These are phyloP conservation scores for Nannoperca australis DNA, from an alignment of 2,797 vertebrate genomes.

Conservation along the genomic window DNA sequence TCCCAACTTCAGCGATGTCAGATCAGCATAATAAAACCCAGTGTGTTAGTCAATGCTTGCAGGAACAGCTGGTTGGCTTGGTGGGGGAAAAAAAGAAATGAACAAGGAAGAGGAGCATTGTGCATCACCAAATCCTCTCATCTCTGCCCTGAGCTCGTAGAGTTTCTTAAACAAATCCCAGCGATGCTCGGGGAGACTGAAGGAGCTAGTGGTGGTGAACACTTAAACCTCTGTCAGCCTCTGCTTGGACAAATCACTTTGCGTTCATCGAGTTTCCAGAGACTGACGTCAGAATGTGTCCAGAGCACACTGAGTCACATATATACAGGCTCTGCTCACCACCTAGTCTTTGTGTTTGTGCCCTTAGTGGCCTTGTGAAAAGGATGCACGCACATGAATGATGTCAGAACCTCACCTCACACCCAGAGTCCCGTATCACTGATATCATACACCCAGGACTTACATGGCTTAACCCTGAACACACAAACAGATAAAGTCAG, in stretches of 20 bases:
- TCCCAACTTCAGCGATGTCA: conserved; percentile 77
- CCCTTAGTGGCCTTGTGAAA: conserved; percentile 58
- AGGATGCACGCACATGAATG: conserved; percentile 51
- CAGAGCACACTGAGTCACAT: conserved; percentile 73
- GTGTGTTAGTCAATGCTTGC: conserved; percentile 66
- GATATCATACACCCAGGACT: conserved; percentile 47
- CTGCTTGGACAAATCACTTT: conserved; percentile 45
- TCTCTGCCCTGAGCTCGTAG: conserved; percentile 34
- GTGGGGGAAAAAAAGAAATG: conserved; percentile 14
- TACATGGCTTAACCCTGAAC: conserved; percentile 54
- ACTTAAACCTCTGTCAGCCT: conserved; percentile 41
- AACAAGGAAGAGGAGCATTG: conserved; percentile 37
- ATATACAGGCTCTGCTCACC: conserved; percentile 56
- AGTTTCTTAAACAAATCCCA: conserved; percentile 36
- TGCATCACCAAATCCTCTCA: conserved; percentile 42
- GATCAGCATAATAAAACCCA: conserved; percentile 75
- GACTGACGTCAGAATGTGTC: conserved; percentile 75
- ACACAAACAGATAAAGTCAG: conserved; percentile 47
- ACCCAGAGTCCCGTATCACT: conserved; percentile 57
- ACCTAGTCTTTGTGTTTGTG: conserved; percentile 52
- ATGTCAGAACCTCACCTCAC: conserved; percentile 67
- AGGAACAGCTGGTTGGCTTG: conserved; percentile 73
- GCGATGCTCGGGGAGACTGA: not conserved
- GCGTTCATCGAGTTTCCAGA: conserved; percentile 71
- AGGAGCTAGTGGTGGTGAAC: conserved; percentile 12